Conservation (phyloP, 2,888 invertebrate genomes). For the Volucella inanis region DNA sequence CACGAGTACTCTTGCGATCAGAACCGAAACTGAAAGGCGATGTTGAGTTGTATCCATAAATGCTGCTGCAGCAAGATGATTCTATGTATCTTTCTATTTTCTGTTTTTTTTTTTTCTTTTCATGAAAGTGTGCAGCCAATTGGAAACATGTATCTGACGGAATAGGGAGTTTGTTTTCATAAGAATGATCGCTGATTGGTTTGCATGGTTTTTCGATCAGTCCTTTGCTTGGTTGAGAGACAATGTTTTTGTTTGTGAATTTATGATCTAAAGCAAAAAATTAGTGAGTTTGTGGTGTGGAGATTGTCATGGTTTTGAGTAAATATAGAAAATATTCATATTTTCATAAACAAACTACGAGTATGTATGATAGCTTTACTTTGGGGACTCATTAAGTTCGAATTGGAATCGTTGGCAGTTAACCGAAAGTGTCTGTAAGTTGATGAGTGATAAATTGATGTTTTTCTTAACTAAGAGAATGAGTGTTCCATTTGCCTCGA, state of each 20-base stretch:
- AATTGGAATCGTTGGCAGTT: too few relatives aligned
- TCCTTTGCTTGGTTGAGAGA: conserved; percentile 35
- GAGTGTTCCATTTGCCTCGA: too few relatives aligned
- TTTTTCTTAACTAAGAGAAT: too few relatives aligned
- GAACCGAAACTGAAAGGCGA: conserved; percentile 51
- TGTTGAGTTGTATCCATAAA: conserved; percentile 21
- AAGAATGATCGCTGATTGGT: conserved; percentile 56
- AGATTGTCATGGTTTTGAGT: conserved; percentile 7
- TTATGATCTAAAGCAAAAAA: conserved; percentile 56
- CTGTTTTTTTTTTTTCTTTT: conserved; percentile 27
- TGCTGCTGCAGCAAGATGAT: conserved; percentile 12
- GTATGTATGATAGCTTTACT: too few relatives aligned
- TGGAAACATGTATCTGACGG: conserved; percentile 31
- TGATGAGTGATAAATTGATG: too few relatives aligned
- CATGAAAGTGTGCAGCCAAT: conserved; percentile 50
- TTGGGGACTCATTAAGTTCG: too few relatives aligned
- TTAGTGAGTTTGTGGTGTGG: conserved; percentile 42
- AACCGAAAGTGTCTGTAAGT: too few relatives aligned
- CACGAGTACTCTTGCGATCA: conserved; percentile 45
- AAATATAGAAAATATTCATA: conserved; percentile 35
- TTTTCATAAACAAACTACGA: not conserved
- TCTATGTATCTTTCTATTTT: not conserved
- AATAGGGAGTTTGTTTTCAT: conserved; percentile 39
- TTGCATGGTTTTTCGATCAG: conserved; percentile 59
- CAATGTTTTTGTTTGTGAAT: conserved; percentile 62